Base-by-base conservation (phyloP, 2,113 vertebrate species). In the Pogonocichla stellata region DNA sequence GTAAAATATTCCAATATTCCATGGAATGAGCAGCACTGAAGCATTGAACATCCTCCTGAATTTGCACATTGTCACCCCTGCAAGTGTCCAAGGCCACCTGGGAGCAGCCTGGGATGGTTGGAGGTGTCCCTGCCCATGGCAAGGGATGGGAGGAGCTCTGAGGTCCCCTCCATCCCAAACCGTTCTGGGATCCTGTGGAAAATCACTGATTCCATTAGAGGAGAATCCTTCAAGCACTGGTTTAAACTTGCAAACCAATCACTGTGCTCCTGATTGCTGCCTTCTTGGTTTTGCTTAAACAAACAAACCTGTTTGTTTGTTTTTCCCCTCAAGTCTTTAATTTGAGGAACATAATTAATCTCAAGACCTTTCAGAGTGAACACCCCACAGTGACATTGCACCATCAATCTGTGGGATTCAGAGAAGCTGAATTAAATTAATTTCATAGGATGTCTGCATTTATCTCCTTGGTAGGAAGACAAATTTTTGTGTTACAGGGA, bases 391-490 rank as follows among this genome's bases (percentile, higher is more conserved):
- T 42, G 61, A 10, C 7, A 0, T 18, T 75, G 40, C 14, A 7
- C 38, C 61, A 16, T 36, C 81, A 47, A 36, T 54, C 73, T 16
- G 31, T 60, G 57, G 33, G 38, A 8, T n/a, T 89, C 60, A 43
- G 88, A 75, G 84, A 18, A 34, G 36, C 38, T 24, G 20, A 48
- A 86, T 62, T 25, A 40, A 88, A 78, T 28, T 16, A 75, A 54
- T 80, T 64, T 16, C 56, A n/a, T n/a, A 64, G 45, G 69, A 50
- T 33, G 29, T 60, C 65, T 85, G 74, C 24, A 67, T 58, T 85
- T 66, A 50, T 88, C 83, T 91, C 78, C 73, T 79, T 92, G 77
- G 57, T 9, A 91, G 93, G 94, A 86, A 84, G 94, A 71, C 69
- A 61, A 82, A 92, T 67, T 87, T 86, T 74, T 75, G 73, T 91